Evolutionary conservation across 1,140 invertebrate species (phyloP).

Genomic region (Leptopilina boulardi): DNA sequence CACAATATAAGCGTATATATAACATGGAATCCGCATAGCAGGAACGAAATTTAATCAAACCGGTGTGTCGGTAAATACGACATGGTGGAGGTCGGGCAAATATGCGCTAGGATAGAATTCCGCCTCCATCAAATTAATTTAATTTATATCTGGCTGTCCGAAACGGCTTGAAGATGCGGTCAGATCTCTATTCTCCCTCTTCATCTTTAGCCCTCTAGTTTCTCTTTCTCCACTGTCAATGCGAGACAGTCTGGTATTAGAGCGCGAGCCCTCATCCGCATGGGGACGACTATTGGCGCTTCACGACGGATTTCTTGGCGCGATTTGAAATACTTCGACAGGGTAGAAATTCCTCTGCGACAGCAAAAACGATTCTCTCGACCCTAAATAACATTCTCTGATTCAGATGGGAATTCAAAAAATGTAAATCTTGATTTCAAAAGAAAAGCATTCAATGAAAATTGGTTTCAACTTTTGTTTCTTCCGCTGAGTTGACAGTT

Average conservation of each 20-base stretch:
- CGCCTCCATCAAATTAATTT: slow-evolving; percentile 72
- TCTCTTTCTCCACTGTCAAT: slow-evolving; percentile 42
- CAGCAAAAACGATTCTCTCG: slow-evolving; percentile 20
- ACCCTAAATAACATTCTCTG: not conserved
- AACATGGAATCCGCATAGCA: slow-evolving; percentile 60
- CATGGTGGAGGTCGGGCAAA: slow-evolving; percentile 60
- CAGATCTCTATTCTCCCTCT: slow-evolving; percentile 55
- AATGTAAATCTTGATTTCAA: not conserved
- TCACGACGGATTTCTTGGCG: slow-evolving; percentile 59
- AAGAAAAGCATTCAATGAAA: not conserved
- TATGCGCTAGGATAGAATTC: slow-evolving; percentile 62
- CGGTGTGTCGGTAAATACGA: slow-evolving; percentile 59
- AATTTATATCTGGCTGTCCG: slow-evolving; percentile 70
- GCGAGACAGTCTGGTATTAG: slow-evolving; percentile 48
- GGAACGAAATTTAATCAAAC: slow-evolving; percentile 70
- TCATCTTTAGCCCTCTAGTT: slow-evolving; percentile 21
- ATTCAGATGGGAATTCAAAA: slow-evolving; percentile 9
- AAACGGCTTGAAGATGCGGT: slow-evolving; percentile 59
- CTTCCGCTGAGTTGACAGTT: not conserved
- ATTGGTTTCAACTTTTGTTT: not conserved
- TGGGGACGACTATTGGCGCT: slow-evolving; percentile 58
- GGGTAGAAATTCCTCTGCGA: slow-evolving; percentile 24
- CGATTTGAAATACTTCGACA: slow-evolving; percentile 48
- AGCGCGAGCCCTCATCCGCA: slow-evolving; percentile 46
- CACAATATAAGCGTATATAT: slow-evolving; percentile 14